Percentiles rank a stretch among this genome's conserved stretches.
Evolutionary conservation across 1,140 invertebrate genomes (phyloP).

Genomic region (Nephila pilipes): DNA sequence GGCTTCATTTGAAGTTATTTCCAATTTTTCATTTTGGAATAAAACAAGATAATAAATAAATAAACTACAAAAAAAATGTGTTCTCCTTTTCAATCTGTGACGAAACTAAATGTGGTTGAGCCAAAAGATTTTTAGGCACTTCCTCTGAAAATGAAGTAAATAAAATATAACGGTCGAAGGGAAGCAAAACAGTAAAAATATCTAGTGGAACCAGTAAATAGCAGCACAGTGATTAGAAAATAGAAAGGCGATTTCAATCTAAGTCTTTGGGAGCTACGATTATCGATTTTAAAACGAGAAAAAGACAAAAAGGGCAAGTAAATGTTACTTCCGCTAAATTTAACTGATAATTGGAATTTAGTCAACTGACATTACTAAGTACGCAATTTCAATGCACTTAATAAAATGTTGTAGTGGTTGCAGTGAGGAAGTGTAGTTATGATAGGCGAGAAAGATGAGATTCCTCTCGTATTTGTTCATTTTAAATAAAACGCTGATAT

Average conservation of each 20-base stretch:
- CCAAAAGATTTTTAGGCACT: too few species aligned
- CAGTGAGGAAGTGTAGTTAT: neutral
- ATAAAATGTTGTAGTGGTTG: neutral
- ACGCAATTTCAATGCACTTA: conserved; percentile 20
- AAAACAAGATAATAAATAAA: too few species aligned
- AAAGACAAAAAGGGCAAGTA: neutral
- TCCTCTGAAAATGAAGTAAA: too few species aligned
- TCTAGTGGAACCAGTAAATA: too few species aligned
- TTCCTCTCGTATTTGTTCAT: neutral
- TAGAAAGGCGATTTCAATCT: neutral
- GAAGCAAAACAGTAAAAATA: too few species aligned
- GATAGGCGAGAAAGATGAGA: neutral
- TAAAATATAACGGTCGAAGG: too few species aligned
- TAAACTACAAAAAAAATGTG: too few species aligned
- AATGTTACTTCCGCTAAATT: conserved; percentile 28
- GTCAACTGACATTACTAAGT: conserved; percentile 10
- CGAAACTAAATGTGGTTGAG: too few species aligned
- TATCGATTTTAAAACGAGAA: neutral
- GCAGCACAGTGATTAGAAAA: neutral
- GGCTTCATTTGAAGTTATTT: too few species aligned
- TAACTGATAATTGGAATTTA: conserved; percentile 46
- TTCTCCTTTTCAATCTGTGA: too few species aligned
- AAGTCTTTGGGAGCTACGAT: too few species aligned
- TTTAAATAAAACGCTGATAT: neutral
- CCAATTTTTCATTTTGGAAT: too few species aligned